These are phyloP conservation scores for Chelonia mydas DNA, from an alignment of 2,797 vertebrate species.

Conservation along the genomic window DNA sequence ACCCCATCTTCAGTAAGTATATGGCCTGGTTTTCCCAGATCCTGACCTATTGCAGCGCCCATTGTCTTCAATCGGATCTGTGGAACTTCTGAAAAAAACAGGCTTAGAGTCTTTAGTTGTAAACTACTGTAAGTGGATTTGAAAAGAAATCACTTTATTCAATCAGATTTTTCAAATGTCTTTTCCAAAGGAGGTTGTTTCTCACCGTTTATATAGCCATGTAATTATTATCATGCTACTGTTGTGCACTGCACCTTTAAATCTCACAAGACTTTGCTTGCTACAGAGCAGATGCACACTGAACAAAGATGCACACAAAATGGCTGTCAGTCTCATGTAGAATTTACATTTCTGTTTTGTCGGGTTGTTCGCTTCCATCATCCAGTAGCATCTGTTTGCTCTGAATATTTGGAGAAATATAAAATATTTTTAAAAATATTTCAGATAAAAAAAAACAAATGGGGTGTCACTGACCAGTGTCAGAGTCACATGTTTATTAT, in stretches of 20 bases:
- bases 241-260: neutral
- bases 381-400: neutral
- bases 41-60: neutral
- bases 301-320: neutral
- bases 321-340: neutral
- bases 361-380: neutral
- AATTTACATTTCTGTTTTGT: neutral
- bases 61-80: neutral
- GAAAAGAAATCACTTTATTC: neutral
- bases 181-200: neutral
- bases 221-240: neutral
- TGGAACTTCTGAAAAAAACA: neutral
- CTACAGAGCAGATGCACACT: neutral
- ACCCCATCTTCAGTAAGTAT: neutral
- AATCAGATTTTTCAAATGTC: neutral
- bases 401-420: neutral
- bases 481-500: neutral
- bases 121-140: neutral
- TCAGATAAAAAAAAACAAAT: neutral
- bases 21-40: neutral
- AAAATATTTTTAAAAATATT: neutral
- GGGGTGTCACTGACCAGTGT: neutral
- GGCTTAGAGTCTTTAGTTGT: accelerated
- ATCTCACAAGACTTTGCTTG: neutral
- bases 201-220: neutral